phyloP scores from a whole-genome alignment of 1,140 invertebrate species.

The Pseudomyrmex pallidus region DNA sequence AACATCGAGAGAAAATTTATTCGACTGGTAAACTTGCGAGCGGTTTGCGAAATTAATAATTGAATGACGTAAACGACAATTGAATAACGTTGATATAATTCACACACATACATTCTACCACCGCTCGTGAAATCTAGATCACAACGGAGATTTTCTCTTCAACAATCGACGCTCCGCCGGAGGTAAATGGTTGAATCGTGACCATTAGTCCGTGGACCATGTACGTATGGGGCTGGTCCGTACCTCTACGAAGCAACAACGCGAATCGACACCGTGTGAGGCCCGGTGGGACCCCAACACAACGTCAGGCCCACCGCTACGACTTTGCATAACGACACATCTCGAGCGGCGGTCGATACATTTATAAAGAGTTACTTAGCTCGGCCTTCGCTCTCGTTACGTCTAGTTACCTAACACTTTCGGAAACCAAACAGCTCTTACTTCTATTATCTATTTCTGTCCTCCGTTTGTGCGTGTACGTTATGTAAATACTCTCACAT shows the following conservation, averaged over 20 bases:
- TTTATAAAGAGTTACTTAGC: not conserved
- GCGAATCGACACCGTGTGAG: constrained; percentile 68
- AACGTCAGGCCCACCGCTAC: constrained; percentile 75
- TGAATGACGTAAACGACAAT: not conserved
- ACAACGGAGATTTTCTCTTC: constrained; percentile 85
- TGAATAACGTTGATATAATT: constrained; percentile 23
- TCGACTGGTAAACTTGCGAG: not conserved
- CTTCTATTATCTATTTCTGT: no score
- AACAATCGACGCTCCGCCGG: constrained; percentile 84
- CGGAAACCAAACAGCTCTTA: not conserved
- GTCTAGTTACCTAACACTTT: not conserved
- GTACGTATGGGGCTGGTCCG: constrained; percentile 61
- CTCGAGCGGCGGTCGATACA: not conserved
- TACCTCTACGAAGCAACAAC: constrained; percentile 63
- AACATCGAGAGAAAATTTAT: not conserved
- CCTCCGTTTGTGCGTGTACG: no score
- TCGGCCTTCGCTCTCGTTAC: not conserved
- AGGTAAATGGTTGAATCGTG: constrained; percentile 85
- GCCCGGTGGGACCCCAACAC: constrained; percentile 60
- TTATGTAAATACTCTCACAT: no score
- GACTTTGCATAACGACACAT: constrained; percentile 49
- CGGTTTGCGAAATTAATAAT: not conserved
- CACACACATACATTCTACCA: constrained; percentile 54
- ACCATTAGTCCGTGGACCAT: constrained; percentile 82
- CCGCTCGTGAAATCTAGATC: constrained; percentile 81